Evolutionary conservation across 2,797 vertebrate genomes (phyloP), one percentile per base, ranked within the genome.

Genomic region (Tapera naevia): DNA sequence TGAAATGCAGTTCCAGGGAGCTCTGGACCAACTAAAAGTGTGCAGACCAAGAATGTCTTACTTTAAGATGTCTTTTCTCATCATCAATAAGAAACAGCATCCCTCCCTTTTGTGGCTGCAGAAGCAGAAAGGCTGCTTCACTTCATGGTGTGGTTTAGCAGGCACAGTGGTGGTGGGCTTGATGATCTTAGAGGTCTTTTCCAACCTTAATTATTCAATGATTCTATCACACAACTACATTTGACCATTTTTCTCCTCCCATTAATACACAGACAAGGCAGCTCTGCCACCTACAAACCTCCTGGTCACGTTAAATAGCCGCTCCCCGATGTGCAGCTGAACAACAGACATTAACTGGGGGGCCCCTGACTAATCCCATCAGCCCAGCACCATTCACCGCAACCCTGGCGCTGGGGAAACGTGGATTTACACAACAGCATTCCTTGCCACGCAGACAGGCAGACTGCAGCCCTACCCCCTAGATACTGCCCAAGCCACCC

Each of bases 321-420:
- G 25, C 69, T 83, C 66, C 61, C 65, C 21, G 13, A 73, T 5
- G 3, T 8, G 81, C 41, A 1, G 62, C 1, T 6, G 56, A 87
- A 91, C 51, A 73, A 37, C 89, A 50, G 25, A n/a, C 10, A 58
- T 45, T 22, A 82, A 84, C 73, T 25, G 87, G 39, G 39, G 58
- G 61, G 65, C 65, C 79, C 87, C 91, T 70, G 80, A 74, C 87
- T 91, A 93, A 96, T 71, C 87, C 75, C 85, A 91, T 78, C 93
- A 80, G 51, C 35, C 64, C 78, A 67, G 92, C 81, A 70, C 67
- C 79, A 53, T 39, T 75, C 74, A 27, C 5, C 0, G 4, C 39
- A 28, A 73, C 56, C 75, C 3, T 8, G 75, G 75, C 4, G 14
- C 93, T 66, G 88, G 82, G 90, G 60, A 78, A 80, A 53, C 65